Evolutionary conservation across 2,888 invertebrate genomes (phyloP).

Genomic region (Dendrolimus houi): DNA sequence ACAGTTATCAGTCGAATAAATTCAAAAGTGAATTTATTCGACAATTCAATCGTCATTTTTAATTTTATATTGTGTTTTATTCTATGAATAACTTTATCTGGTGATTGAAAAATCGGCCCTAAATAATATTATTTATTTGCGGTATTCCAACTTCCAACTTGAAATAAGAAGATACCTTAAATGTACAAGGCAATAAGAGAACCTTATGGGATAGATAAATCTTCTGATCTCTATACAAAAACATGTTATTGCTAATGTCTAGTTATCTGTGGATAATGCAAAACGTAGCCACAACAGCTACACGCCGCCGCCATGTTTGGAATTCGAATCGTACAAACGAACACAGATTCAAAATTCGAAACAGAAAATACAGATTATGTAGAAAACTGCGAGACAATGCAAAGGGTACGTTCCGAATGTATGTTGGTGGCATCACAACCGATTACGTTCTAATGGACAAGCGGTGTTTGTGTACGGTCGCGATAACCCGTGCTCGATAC

Average conservation of each 20-base stretch:
- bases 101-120: too few species aligned
- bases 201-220: too few species aligned
- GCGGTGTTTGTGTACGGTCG: slow-evolving; percentile 66
- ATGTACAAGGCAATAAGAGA: too few species aligned
- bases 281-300: neutral
- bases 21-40: too few species aligned
- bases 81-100: too few species aligned
- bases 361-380: slow-evolving; percentile 19
- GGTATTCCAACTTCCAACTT: too few species aligned
- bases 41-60: too few species aligned
- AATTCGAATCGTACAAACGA: neutral
- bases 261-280: neutral
- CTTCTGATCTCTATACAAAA: neutral
- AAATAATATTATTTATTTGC: too few species aligned
- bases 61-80: too few species aligned
- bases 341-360: neutral
- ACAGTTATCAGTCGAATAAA: too few species aligned
- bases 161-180: too few species aligned
- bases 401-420: slow-evolving; percentile 35
- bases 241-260: neutral
- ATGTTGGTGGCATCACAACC: slow-evolving; percentile 72
- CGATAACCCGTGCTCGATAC: slow-evolving; percentile 68
- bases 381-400: slow-evolving; percentile 53
- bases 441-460: slow-evolving; percentile 77
- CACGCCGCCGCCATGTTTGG: neutral